phyloP scores from a whole-genome alignment of 2,797 vertebrate species.

The Triplophysa bombifrons region DNA sequence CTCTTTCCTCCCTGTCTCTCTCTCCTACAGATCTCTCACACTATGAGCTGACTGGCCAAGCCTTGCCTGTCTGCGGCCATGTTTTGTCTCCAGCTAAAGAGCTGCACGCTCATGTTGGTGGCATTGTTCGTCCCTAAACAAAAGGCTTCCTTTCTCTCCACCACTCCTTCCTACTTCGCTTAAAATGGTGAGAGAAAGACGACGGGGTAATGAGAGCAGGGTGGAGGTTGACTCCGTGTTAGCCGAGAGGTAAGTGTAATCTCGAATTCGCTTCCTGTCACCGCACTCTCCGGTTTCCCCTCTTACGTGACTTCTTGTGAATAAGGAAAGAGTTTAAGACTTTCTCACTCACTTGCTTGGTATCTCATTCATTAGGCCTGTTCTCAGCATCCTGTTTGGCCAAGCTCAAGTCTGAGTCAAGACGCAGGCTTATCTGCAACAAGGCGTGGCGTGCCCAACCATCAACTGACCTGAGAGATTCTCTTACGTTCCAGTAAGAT shows the following conservation, averaged over 20 bases:
- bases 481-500: background rate
- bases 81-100: conserved; percentile 65
- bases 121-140: conserved; percentile 76
- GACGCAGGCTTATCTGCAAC: conserved; percentile 51
- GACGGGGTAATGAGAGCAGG: conserved; percentile 34
- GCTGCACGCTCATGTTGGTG: conserved; percentile 58
- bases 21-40: conserved; percentile 10
- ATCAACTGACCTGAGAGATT: background rate
- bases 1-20: conserved; percentile 35
- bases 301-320: conserved; percentile 6
- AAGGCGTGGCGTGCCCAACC: conserved; percentile 1
- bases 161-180: conserved; percentile 54
- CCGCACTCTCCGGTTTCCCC: conserved; percentile 33
- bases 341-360: conserved; percentile 28
- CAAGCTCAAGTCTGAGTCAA: conserved; percentile 35
- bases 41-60: conserved; percentile 54
- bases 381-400: conserved; percentile 47
- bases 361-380: conserved; percentile 50
- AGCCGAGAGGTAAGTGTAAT: conserved; percentile 55
- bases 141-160: conserved; percentile 64
- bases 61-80: conserved; percentile 52
- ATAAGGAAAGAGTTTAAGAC: conserved; percentile 33
- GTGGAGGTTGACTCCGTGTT: conserved; percentile 29
- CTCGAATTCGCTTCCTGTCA: conserved; percentile 55
- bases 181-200: conserved; percentile 25